Conservation (phyloP, 2,888 invertebrate genomes). For the Diadromus collaris region DNA sequence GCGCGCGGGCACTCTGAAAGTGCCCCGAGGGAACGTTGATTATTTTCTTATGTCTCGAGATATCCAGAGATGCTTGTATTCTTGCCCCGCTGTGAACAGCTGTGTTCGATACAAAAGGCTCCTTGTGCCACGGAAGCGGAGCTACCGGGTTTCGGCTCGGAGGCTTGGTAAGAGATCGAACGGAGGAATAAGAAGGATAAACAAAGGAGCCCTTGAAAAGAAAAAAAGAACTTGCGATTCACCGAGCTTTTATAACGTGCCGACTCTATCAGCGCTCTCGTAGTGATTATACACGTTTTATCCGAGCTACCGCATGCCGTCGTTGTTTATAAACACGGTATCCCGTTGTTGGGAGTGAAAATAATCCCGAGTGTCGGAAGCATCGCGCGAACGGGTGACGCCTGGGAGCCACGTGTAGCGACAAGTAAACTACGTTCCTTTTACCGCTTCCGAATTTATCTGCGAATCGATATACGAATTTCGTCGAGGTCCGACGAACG, state of each 20-base stretch:
- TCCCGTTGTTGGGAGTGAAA: constrained; percentile 24
- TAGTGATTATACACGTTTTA: not conserved
- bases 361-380: constrained; percentile 27
- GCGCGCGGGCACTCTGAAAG: constrained; percentile 28
- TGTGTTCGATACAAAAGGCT: constrained; percentile 48
- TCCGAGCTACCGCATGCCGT: not conserved
- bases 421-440: constrained; percentile 1
- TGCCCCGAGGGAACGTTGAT: constrained; percentile 55
- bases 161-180: constrained; percentile 33
- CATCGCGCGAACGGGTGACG: constrained; percentile 1
- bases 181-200: constrained; percentile 24
- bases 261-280: constrained; percentile 7
- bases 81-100: constrained; percentile 26
- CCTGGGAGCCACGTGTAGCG: constrained; percentile 1
- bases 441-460: constrained; percentile 7
- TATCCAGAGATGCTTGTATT: constrained; percentile 25
- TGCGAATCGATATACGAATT: constrained; percentile 19
- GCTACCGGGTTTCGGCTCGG: constrained; percentile 36
- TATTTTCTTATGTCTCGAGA: constrained; percentile 56
- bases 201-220: constrained; percentile 10
- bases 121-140: constrained; percentile 41
- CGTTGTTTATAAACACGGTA: constrained; percentile 24
- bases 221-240: constrained; percentile 29
- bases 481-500: not conserved
- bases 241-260: constrained; percentile 6